A percentile compares a stretch with the other conserved stretches of the same genome.
These are phyloP conservation scores for Myotis yumanensis DNA, from an alignment of 2,113 vertebrate genomes.

Conservation along the genomic window DNA sequence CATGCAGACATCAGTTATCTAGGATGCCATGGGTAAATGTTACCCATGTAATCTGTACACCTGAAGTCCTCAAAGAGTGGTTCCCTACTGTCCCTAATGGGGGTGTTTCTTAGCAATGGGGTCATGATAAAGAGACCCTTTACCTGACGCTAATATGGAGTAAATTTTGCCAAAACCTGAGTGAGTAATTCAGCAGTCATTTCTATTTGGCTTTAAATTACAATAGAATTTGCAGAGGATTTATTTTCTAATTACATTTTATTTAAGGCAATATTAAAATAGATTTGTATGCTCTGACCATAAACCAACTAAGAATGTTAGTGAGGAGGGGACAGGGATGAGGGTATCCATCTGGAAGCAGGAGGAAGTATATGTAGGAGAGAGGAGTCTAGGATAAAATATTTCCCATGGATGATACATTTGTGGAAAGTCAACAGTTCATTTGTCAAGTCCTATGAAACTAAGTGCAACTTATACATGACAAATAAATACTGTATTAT, in stretches of 20 bases:
- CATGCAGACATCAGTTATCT: background rate
- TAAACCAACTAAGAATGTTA: background rate
- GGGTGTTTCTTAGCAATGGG: constrained; percentile 23
- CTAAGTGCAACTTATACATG: background rate
- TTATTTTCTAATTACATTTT: constrained; percentile 60
- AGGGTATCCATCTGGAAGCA: background rate
- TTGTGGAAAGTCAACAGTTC: constrained; percentile 26
- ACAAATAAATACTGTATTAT: background rate
- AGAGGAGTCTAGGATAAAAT: background rate
- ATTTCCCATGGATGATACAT: constrained; percentile 19
- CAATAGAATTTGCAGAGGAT: constrained; percentile 15
- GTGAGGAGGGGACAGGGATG: background rate
- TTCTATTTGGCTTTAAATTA: constrained; percentile 50
- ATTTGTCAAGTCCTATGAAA: background rate
- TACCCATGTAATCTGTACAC: background rate
- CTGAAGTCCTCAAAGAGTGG: background rate
- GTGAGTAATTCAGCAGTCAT: constrained; percentile 10
- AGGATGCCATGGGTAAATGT: background rate
- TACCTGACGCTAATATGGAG: background rate
- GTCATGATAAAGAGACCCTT: background rate
- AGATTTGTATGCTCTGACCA: background rate
- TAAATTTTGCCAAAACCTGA: constrained; percentile 19
- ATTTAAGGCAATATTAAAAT: constrained; percentile 54
- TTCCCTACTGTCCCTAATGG: background rate
- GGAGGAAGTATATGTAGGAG: background rate